These are phyloP conservation scores for Rhodeus uyekii DNA, from an alignment of 2,797 vertebrate species.

Conservation along the genomic window DNA sequence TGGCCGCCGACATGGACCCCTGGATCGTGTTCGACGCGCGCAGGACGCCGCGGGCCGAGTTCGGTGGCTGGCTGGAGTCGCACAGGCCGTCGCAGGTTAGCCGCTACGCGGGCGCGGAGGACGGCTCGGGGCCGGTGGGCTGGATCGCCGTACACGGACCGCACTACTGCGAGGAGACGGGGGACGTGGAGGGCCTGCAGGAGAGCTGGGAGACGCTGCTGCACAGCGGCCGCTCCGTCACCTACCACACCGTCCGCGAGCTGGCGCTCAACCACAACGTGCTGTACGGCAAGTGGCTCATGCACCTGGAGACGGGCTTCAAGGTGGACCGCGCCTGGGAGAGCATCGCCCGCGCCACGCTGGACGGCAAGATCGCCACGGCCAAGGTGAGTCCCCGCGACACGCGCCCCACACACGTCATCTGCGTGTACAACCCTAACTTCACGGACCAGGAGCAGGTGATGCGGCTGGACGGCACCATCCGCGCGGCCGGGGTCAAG, in stretches of 20 bases:
- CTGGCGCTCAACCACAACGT: constrained; percentile 86
- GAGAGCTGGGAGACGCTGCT: constrained; percentile 86
- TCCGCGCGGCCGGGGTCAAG: constrained; percentile 85
- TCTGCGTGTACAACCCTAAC: constrained; percentile 85
- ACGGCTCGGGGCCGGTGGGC: constrained; percentile 79
- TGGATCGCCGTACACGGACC: constrained; percentile 84
- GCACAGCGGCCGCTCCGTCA: constrained; percentile 76
- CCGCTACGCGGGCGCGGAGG: constrained; percentile 77
- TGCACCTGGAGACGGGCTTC: constrained; percentile 87
- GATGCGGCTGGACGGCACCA: constrained; percentile 78
- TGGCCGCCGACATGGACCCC: constrained; percentile 92
- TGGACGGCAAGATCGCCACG: constrained; percentile 78
- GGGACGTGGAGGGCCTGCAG: constrained; percentile 80
- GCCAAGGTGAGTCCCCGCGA: constrained; percentile 85
- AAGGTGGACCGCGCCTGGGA: constrained; percentile 91
- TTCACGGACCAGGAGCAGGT: constrained; percentile 86
- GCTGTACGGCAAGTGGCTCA: constrained; percentile 88
- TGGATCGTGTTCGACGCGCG: constrained; percentile 88
- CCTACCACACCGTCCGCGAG: constrained; percentile 82
- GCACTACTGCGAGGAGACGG: constrained; percentile 55
- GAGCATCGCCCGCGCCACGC: constrained; percentile 80
- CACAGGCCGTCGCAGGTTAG: constrained; percentile 85
- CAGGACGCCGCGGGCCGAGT: constrained; percentile 80
- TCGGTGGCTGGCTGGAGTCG: constrained; percentile 86
- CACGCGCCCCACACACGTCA: constrained; percentile 79